These are phyloP conservation scores for Mayetiola destructor DNA, from an alignment of 2,888 invertebrate genomes.

Conservation along the genomic window DNA sequence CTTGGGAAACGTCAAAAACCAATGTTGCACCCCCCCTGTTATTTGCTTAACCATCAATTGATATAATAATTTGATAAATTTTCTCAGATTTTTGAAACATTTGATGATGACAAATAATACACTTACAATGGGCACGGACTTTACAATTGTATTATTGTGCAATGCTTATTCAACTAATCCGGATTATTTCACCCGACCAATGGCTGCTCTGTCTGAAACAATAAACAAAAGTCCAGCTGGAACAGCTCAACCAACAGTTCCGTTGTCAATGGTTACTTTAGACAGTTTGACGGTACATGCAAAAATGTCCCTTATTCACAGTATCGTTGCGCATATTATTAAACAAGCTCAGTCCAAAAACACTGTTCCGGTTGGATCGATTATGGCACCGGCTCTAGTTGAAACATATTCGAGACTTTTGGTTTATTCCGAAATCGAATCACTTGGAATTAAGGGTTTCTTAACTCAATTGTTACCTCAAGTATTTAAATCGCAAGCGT, in stretches of 20 bases:
- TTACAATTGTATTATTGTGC: slow-evolving; percentile 78
- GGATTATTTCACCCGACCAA: slow-evolving; percentile 78
- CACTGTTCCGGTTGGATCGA: slow-evolving; percentile 48
- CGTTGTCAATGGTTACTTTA: slow-evolving; percentile 79
- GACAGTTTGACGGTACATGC: slow-evolving; percentile 92
- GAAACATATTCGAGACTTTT: slow-evolving; percentile 88
- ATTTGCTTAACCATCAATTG: too few species aligned
- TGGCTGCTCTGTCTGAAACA: slow-evolving; percentile 82
- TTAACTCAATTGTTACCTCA: slow-evolving; percentile 81
- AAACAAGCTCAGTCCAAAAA: slow-evolving; percentile 59
- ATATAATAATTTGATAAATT: slow-evolving; percentile 21
- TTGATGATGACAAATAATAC: slow-evolving; percentile 55
- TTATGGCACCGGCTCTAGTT: slow-evolving; percentile 76
- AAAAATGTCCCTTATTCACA: slow-evolving; percentile 75
- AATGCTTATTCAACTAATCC: slow-evolving; percentile 87
- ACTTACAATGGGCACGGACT: slow-evolving; percentile 69
- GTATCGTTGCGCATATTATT: slow-evolving; percentile 76
- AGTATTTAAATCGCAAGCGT: slow-evolving; percentile 83
- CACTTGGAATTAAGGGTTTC: slow-evolving; percentile 90
- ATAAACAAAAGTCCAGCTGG: slow-evolving; percentile 47
- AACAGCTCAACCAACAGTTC: slow-evolving; percentile 54
- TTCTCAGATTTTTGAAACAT: slow-evolving; percentile 67
- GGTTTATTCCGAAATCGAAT: slow-evolving; percentile 93
- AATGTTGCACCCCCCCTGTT: too few species aligned
- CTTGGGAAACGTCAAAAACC: too few species aligned